Conservation (phyloP, 1,140 invertebrate genomes). For the Ephestia elutella region DNA sequence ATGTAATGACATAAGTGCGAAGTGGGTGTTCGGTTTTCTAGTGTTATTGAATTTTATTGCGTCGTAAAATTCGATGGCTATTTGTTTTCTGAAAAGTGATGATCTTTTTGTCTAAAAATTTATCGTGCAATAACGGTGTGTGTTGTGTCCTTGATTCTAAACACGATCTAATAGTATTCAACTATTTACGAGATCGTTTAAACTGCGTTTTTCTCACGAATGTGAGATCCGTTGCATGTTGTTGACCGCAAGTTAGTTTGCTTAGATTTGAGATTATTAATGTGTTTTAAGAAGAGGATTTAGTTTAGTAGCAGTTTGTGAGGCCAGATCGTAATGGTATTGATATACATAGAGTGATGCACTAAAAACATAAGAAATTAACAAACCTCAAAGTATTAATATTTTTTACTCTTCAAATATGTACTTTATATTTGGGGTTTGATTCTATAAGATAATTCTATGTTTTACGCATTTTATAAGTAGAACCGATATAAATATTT, state of each 20-base stretch:
- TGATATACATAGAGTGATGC: too few relatives aligned
- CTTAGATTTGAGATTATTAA: background rate
- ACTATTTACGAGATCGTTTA: background rate
- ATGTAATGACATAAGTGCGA: slow-evolving; percentile 22
- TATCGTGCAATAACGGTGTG: slow-evolving; percentile 24
- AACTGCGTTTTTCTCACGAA: slow-evolving; percentile 28
- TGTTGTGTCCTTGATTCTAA: slow-evolving; percentile 34
- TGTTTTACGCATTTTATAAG: too few relatives aligned
- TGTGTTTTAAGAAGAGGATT: too few relatives aligned
- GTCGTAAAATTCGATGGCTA: slow-evolving; percentile 1
- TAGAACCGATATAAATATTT: too few relatives aligned
- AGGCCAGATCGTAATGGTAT: too few relatives aligned
- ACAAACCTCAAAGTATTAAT: too few relatives aligned
- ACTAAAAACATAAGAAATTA: too few relatives aligned
- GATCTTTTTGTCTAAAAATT: slow-evolving; percentile 16
- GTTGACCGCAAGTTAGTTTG: background rate
- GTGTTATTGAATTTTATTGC: slow-evolving; percentile 16
- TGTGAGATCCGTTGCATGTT: slow-evolving; percentile 7
- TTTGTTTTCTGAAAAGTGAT: slow-evolving; percentile 11
- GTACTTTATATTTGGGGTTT: too few relatives aligned
- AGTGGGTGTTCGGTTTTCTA: slow-evolving; percentile 8
- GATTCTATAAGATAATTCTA: too few relatives aligned
- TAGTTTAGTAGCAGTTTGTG: background rate
- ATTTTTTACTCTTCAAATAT: too few relatives aligned
- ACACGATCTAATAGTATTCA: slow-evolving; percentile 30